Evolutionary conservation across 2,113 vertebrate species (phyloP), one percentile per base, ranked within the genome.

Genomic region (Diadophis punctatus): DNA sequence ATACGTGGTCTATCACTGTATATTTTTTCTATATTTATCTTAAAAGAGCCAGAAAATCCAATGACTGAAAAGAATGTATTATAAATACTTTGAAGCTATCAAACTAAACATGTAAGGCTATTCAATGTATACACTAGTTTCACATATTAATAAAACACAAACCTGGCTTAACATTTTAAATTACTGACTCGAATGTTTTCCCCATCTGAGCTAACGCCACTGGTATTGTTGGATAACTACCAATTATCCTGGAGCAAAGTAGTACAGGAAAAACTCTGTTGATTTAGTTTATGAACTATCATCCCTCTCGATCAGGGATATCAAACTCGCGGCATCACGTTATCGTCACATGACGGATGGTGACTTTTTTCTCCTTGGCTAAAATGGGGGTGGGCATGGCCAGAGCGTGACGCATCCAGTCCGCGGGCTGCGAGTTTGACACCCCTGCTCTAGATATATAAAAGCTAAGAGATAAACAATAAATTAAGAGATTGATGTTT

Each of bases 1-100:
- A 91, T 94, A 94, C 93, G 97, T 96, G 96, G 95, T 97, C 95
- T 91, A 49, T 52, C 93, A 94, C 92, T 96, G 92, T 95, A 96
- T 95, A 94, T 93, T 94, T 95, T 46, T 96, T 96, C 94, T 93
- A 90, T 89, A 92, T 93, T 91, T 90, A 93, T 94, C 89, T 93
- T 80, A 58, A 96, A 96, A 87, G 91, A 96, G 95, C 94, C 88
- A 91, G 89, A 89, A 95, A 95, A 93, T 58, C 84, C 25, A 93
- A 18, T 74, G 14, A 74, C n/a, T 74, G n/a, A 74, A 74, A 14
- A 90, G 93, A 95, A 96, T 94, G 46, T n/a, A 94, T 88, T 94
- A 89, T 60, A 85, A 92, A 93, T 88, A 95, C 91, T 95, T 91
- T 93, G 91, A 96, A 95, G 91, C 88, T 16, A 95, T 84, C 0